Evolutionary conservation across 2,888 invertebrate genomes (phyloP).

Genomic region (Euphydryas editha): DNA sequence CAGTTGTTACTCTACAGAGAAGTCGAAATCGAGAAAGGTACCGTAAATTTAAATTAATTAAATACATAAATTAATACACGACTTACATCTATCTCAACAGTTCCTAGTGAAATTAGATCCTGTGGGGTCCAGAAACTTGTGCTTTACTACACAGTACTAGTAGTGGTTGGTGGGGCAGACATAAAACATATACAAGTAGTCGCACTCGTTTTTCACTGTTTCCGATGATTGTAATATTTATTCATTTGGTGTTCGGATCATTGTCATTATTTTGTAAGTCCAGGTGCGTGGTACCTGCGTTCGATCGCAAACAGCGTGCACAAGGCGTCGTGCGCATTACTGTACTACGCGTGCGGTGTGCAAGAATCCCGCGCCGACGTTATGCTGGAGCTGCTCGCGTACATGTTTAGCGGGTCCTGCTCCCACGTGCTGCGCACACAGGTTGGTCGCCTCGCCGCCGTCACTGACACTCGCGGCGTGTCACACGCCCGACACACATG

Average conservation of each 20-base stretch:
- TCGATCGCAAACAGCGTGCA: conserved; percentile 92
- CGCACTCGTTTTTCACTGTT: no score
- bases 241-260: no score
- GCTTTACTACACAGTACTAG: no score
- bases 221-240: no score
- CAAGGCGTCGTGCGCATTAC: conserved; percentile 92
- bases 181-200: no score
- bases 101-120: no score
- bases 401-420: conserved; percentile 95
- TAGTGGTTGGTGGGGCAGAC: no score
- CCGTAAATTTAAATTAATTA: background rate
- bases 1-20: conserved; percentile 93
- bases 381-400: conserved; percentile 92
- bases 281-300: conserved; percentile 89
- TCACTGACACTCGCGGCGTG: conserved; percentile 94
- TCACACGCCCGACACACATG: conserved; percentile 77
- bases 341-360: conserved; percentile 94
- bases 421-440: conserved; percentile 95
- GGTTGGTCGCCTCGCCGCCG: no score
- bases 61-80: no score
- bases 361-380: conserved; percentile 90
- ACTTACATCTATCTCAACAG: no score
- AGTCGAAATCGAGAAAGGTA: conserved; percentile 92
- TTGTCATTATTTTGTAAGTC: no score
- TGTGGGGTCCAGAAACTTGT: no score